Evolutionary conservation across 2,797 vertebrate species (phyloP).

Genomic region (Mergus octosetaceus): DNA sequence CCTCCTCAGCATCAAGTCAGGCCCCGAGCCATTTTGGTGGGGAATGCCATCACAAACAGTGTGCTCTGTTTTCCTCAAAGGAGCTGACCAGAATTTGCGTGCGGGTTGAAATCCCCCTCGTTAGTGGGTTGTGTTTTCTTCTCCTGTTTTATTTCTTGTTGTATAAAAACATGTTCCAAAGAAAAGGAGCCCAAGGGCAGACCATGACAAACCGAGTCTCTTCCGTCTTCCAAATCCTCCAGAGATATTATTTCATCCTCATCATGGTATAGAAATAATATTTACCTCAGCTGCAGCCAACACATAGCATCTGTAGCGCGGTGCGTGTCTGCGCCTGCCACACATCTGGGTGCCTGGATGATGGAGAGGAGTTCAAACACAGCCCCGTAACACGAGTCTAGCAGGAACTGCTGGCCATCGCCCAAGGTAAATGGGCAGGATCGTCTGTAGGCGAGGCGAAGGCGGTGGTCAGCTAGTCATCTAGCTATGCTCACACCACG

Average conservation of each 20-base stretch:
- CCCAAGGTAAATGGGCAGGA: slow-evolving; percentile 36
- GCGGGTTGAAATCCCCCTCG: neutral
- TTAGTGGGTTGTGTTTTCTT: neutral
- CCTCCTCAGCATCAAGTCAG: neutral
- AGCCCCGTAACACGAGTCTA: neutral
- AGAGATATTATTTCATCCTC: slow-evolving; percentile 1
- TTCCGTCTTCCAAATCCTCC: neutral
- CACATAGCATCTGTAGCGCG: neutral
- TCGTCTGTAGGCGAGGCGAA: rapidly evolving
- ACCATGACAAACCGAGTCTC: neutral
- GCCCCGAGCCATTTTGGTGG: neutral
- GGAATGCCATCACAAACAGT: neutral
- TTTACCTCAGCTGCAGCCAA: slow-evolving; percentile 60
- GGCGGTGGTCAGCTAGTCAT: neutral
- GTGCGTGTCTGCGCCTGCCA: neutral
- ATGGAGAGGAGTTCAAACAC: neutral
- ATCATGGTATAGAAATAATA: neutral
- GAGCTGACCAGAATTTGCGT: neutral
- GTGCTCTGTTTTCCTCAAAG: neutral
- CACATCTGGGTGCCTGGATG: neutral
- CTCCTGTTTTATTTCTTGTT: neutral
- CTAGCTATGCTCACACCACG: rapidly evolving
- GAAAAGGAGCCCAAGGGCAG: neutral
- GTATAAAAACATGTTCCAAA: neutral
- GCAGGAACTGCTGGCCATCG: neutral